A percentile compares a stretch with the other conserved stretches of the same genome.
phyloP scores from a whole-genome alignment of 2,888 invertebrate genomes.

The Pollenia angustigena region DNA sequence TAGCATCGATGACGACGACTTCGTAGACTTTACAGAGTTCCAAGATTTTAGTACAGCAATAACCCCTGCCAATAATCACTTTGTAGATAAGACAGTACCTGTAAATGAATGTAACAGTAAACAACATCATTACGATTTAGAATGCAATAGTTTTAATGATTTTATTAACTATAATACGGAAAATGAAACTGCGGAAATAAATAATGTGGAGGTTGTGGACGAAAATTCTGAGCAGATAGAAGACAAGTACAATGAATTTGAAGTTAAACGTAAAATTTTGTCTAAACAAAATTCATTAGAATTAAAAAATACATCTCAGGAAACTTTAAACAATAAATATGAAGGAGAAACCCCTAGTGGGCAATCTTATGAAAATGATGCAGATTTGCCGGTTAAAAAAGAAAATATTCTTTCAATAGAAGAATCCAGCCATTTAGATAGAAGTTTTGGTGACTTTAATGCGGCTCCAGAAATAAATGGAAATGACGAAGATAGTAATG shows the following conservation, averaged over 20 bases:
- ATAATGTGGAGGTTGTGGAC: not conserved
- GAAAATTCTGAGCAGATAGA: not conserved
- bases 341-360: not conserved
- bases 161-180: not conserved
- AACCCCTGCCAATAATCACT: constrained; percentile 33
- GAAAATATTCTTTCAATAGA: not conserved
- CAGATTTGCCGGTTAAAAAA: not conserved
- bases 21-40: constrained; percentile 78
- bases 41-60: constrained; percentile 49
- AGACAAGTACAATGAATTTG: not conserved
- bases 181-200: constrained; percentile 3
- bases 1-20: constrained; percentile 79
- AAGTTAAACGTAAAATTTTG: not conserved
- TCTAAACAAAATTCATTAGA: not conserved
- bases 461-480: constrained; percentile 51
- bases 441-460: constrained; percentile 28
- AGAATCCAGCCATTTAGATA: not conserved
- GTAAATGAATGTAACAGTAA: constrained; percentile 34
- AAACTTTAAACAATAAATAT: not conserved
- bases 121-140: constrained; percentile 33
- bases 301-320: constrained; percentile 21
- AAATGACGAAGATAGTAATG: constrained; percentile 77
- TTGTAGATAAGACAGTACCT: constrained; percentile 56
- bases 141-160: constrained; percentile 19
- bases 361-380: not conserved